A percentile compares a stretch with the other conserved stretches of the same genome.
phyloP scores from a whole-genome alignment of 2,888 invertebrate genomes.

The Drosophila borborema region DNA sequence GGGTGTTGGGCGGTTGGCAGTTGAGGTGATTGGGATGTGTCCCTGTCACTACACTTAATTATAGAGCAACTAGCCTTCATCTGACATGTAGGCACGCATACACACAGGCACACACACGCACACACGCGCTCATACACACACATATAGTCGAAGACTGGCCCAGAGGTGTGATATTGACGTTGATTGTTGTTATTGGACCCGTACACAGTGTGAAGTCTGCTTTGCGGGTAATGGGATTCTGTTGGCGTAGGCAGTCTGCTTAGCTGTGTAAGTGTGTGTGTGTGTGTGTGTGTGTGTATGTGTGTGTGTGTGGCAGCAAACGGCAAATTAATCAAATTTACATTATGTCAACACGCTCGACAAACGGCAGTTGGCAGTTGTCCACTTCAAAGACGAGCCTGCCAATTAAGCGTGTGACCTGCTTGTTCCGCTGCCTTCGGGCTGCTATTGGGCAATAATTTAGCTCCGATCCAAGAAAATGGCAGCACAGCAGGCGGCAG shows the following conservation, averaged over 20 bases:
- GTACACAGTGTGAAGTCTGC: conserved; percentile 4
- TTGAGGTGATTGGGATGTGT: conserved; percentile 17
- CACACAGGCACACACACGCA: not conserved
- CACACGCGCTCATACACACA: not conserved
- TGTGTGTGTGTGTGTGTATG: not conserved
- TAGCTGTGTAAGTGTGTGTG: not conserved
- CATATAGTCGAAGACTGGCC: not conserved
- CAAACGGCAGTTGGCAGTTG: conserved; percentile 15
- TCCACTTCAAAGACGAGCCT: conserved; percentile 23
- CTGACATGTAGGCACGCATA: not conserved
- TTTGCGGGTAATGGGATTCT: conserved; percentile 1
- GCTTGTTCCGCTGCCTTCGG: conserved; percentile 26
- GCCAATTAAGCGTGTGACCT: conserved; percentile 30
- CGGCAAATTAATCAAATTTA: conserved; percentile 73
- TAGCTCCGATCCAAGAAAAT: conserved; percentile 12
- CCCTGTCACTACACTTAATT: conserved; percentile 39
- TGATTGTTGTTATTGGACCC: conserved; percentile 34
- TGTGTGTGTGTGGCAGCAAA: conserved; percentile 11
- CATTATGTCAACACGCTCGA: conserved; percentile 66
- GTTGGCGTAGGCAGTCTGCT: not conserved
- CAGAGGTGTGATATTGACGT: conserved; percentile 35
- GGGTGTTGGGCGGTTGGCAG: conserved; percentile 7
- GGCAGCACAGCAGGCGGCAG: conserved; percentile 9
- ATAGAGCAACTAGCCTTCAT: conserved; percentile 24
- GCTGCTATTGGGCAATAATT: conserved; percentile 18